Evolutionary conservation across 2,797 vertebrate genomes (phyloP).

Genomic region (Toxotes lorentzi): DNA sequence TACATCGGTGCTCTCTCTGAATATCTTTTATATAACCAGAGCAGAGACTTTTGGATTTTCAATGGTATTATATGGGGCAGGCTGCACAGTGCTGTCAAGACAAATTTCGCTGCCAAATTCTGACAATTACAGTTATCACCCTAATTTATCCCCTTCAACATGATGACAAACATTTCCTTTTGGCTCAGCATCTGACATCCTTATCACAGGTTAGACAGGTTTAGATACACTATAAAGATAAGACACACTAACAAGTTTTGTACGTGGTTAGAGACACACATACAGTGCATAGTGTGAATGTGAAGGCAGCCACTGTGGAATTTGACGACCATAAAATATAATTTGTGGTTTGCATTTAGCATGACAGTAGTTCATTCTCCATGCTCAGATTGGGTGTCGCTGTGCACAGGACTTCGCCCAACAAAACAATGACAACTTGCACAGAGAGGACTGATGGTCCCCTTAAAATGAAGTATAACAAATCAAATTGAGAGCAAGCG

Average conservation of each 20-base stretch:
- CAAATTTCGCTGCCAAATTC: neutral
- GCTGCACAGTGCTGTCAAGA: neutral
- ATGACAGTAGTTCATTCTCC: neutral
- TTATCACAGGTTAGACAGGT: neutral
- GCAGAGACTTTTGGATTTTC: neutral
- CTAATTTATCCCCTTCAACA: neutral
- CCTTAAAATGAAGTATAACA: neutral
- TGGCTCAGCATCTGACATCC: neutral
- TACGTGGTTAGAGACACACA: neutral
- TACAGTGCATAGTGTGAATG: slow-evolving; percentile 1
- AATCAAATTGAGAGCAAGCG: neutral
- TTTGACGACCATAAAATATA: neutral
- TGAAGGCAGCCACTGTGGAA: neutral
- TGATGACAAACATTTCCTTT: neutral
- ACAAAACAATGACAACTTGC: neutral
- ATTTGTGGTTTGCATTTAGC: neutral
- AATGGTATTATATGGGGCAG: neutral
- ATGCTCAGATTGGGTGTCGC: neutral
- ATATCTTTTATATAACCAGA: slow-evolving; percentile 23
- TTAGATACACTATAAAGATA: neutral
- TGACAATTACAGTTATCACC: neutral
- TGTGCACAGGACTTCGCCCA: neutral
- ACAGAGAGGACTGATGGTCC: neutral
- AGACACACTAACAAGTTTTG: neutral
- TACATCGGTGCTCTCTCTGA: slow-evolving; percentile 28